Conservation (phyloP, 2,113 vertebrate species). For the Pomatostomus ruficeps region DNA sequence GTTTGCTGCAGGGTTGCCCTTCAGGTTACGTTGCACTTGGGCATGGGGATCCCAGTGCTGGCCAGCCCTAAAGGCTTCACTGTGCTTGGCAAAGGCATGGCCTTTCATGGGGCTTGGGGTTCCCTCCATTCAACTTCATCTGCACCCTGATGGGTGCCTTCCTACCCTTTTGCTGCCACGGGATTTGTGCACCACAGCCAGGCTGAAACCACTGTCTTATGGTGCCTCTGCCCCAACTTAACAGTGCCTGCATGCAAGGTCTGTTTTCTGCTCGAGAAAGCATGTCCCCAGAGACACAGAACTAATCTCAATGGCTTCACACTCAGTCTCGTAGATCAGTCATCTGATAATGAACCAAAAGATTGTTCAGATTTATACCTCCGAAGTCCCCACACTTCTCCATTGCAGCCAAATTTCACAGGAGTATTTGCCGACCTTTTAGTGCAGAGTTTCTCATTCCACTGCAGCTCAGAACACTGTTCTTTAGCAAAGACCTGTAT, state of each 20-base stretch:
- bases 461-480: neutral
- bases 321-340: neutral
- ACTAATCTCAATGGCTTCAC: neutral
- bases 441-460: neutral
- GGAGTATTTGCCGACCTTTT: neutral
- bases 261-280: neutral
- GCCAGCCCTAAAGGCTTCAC: neutral
- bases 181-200: neutral
- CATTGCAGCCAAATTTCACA: neutral
- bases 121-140: neutral
- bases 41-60: fast-evolving
- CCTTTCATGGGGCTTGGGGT: neutral
- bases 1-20: neutral
- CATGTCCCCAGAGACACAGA: neutral
- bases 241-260: neutral
- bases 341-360: neutral
- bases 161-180: neutral
- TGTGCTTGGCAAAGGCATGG: neutral
- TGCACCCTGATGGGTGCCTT: fast-evolving
- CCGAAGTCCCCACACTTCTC: neutral
- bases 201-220: neutral
- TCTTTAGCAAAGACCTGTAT: neutral
- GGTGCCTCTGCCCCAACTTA: neutral
- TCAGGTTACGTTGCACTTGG: neutral
- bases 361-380: neutral